Base-by-base conservation (phyloP, 2,797 vertebrate genomes). In the Coregonus sp. region DNA sequence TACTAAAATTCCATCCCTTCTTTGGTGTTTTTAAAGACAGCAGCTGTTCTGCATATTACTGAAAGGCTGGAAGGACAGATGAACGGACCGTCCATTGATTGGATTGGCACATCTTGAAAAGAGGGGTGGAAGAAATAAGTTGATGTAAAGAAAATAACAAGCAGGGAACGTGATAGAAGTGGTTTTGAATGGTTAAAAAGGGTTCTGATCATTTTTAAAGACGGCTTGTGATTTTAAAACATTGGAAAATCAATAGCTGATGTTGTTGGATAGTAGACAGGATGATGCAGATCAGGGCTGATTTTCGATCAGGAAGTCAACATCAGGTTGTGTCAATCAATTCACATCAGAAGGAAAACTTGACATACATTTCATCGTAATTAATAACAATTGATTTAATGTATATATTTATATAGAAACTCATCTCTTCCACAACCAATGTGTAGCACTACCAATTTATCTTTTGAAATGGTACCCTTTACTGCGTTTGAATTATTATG, bases 81-180 rank as follows among this genome's bases (percentile, higher is more conserved):
- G 59, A 25, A 61, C 20, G 59, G 59, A 47, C 59, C 4, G 79
- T 84, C 82, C 80, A 89, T 89, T 83, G 88, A 91, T 89, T 81
- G 72, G 80, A 74, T 77, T 80, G 75, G 70, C 3, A 40, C 82
- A 35, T 80, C 82, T 83, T 88, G 76, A 88, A 86, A 88, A 82
- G 82, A 78, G 82, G 79, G 78, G 9, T 25, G 59, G 74, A 68
- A 81, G 56, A 85, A 82, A 83, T 78, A 78, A 80, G 83, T 85
- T 81, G 84, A 81, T 83, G 81, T 82, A 75, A 77, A 74, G 66
- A 51, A 11, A 69, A 72, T 40, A 20, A n/a, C 56, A 73, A 63
- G 51, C 20, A 18, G 15, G 16, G 18, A 51, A 12, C 52, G 70
- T 18, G 35, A 67, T 80, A 16, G 75, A 78, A 75, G 75, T 37